Base-by-base conservation (phyloP, 1,140 invertebrate genomes). In the Gerris buenoi region DNA sequence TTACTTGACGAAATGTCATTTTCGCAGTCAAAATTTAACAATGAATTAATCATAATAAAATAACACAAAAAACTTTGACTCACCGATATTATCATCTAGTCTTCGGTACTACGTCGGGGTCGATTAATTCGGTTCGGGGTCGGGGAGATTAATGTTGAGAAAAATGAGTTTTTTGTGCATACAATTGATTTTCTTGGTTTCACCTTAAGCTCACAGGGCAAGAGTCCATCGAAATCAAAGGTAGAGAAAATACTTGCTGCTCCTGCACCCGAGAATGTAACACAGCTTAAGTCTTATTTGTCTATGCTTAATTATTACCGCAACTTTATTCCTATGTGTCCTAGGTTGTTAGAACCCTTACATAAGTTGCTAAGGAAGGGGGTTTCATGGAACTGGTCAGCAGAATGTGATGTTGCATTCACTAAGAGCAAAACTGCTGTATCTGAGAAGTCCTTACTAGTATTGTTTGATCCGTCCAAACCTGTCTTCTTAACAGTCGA, bases 401-500 rank as follows among this genome's bases (percentile, higher is more conserved):
- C 18, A 1, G 62, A 65, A 18, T 68, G 68, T 62, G 46, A 72
- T 62, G 28, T 27, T 25, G 71, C 71, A 18, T 68, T 72, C 59
- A 46, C 29, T 15, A 66, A 71, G 46, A 28, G 61, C 13, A 72
- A 72, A 62, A 5, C 15, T 25, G 61, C 29, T 10, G 5, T 73
- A 14, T n/a, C 46, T n/a, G 46, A 65, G 26, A 27, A 70, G 15
- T 5, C 22, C 13, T 28, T 70, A 26, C 64, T 72, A 26, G 29
- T 67, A 3, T 65, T 27, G 59, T 76, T 61, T 61, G 67, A 75
- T 65, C 68, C 66, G 10, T 26, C 65, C 14, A 23, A 69, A 59
- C 69, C 69, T 65, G 25, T 72, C 18, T 64, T 59, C 2, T 57
- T 76, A 14, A 33, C 70, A 5, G 67, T 33, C 27, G 75, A 75